phyloP scores from a whole-genome alignment of 2,888 invertebrate species.

The Lasioglossum calceatum region DNA sequence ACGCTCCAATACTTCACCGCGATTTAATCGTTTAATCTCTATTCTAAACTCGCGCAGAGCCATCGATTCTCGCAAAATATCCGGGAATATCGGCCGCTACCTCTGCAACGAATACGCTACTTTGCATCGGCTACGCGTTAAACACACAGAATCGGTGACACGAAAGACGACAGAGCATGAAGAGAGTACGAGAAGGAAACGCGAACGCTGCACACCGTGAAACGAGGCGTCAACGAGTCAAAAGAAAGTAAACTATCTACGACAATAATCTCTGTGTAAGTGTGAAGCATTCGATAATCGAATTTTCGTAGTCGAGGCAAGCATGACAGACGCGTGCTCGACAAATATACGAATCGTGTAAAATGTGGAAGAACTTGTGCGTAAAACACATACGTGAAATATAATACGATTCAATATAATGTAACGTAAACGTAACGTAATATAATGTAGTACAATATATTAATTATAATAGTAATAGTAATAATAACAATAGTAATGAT shows the following conservation, averaged over 20 bases:
- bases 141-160: background rate
- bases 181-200: conserved; percentile 1
- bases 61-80: background rate
- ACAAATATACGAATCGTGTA: conserved; percentile 7
- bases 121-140: background rate
- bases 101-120: background rate
- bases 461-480: background rate
- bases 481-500: background rate
- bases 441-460: background rate
- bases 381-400: conserved; percentile 11
- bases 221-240: background rate
- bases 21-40: background rate
- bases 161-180: background rate
- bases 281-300: background rate
- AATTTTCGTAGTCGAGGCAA: conserved; percentile 12
- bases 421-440: background rate
- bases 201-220: conserved; percentile 16
- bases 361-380: background rate
- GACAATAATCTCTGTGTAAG: background rate
- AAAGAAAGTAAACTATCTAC: background rate
- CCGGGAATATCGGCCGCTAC: background rate
- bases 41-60: background rate
- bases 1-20: conserved; percentile 34
- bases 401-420: background rate
- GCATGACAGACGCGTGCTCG: conserved; percentile 27